These are phyloP conservation scores for Indicator maculatus DNA, from an alignment of 2,113 vertebrate genomes.

Conservation along the genomic window DNA sequence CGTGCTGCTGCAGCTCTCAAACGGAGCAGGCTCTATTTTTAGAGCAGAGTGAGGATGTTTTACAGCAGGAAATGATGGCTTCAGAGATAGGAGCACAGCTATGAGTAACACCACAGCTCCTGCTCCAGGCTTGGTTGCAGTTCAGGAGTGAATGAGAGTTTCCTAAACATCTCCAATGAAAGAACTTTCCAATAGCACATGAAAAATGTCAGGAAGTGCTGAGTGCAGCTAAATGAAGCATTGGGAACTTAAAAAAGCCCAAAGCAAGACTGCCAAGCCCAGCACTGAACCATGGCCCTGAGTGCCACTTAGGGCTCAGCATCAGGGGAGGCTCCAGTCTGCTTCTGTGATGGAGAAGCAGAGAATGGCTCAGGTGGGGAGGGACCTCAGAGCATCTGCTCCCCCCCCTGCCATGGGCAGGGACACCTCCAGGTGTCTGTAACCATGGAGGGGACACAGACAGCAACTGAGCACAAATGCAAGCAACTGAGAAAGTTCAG, in stretches of 20 bases:
- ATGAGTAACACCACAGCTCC: slow-evolving; percentile 46
- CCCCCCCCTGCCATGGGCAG: too few species aligned
- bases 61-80: slow-evolving; percentile 60
- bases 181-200: not conserved
- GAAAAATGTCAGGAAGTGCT: not conserved
- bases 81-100: slow-evolving; percentile 23
- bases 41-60: slow-evolving; percentile 41
- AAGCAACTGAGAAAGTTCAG: too few species aligned
- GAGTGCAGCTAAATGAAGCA: not conserved
- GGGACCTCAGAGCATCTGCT: too few species aligned
- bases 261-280: not conserved
- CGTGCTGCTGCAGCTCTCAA: not conserved
- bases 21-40: slow-evolving; percentile 48
- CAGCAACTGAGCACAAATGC: too few species aligned
- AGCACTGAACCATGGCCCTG: too few species aligned
- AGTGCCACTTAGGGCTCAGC: too few species aligned
- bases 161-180: not conserved
- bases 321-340: too few species aligned
- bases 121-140: slow-evolving; percentile 3
- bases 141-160: slow-evolving; percentile 9
- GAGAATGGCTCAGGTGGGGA: too few species aligned
- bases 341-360: too few species aligned
- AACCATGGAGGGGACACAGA: too few species aligned
- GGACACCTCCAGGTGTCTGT: too few species aligned
- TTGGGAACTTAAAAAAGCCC: not conserved